These are phyloP conservation scores for Limnodromus scolopaceus DNA, from an alignment of 2,797 vertebrate genomes.

Conservation along the genomic window DNA sequence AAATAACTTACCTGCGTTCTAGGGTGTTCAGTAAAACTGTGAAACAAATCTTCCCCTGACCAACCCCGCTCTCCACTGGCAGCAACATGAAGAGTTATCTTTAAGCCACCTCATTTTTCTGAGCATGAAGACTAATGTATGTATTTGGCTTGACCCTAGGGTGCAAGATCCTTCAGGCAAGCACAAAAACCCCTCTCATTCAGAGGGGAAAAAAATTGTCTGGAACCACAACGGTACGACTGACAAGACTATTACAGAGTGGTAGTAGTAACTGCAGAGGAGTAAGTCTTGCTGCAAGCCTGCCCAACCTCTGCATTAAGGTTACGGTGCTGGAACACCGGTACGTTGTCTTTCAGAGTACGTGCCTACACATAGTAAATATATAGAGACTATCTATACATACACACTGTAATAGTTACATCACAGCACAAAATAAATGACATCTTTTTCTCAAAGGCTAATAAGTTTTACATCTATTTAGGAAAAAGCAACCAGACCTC, in stretches of 20 bases:
- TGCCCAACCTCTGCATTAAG: neutral
- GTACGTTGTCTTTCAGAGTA: neutral
- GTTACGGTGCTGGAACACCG: neutral
- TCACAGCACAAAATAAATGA: neutral
- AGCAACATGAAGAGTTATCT: neutral
- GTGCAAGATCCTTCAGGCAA: neutral
- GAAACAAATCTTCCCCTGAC: neutral
- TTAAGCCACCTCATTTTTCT: neutral
- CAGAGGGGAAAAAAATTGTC: neutral
- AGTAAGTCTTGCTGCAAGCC: neutral
- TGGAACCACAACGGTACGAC: neutral
- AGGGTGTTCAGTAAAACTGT: neutral
- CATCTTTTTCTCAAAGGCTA: neutral
- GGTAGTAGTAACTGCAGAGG: neutral
- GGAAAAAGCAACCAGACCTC: neutral
- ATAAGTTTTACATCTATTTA: neutral
- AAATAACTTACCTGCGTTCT: neutral
- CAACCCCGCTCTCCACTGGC: neutral
- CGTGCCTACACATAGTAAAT: neutral
- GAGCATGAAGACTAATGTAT: neutral
- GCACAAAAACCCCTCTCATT: neutral
- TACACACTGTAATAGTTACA: neutral
- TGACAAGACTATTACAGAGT: neutral
- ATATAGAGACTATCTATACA: neutral
- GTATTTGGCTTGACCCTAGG: neutral